These are phyloP conservation scores for Pandemis corylana DNA, from an alignment of 2,888 invertebrate genomes.

Conservation along the genomic window DNA sequence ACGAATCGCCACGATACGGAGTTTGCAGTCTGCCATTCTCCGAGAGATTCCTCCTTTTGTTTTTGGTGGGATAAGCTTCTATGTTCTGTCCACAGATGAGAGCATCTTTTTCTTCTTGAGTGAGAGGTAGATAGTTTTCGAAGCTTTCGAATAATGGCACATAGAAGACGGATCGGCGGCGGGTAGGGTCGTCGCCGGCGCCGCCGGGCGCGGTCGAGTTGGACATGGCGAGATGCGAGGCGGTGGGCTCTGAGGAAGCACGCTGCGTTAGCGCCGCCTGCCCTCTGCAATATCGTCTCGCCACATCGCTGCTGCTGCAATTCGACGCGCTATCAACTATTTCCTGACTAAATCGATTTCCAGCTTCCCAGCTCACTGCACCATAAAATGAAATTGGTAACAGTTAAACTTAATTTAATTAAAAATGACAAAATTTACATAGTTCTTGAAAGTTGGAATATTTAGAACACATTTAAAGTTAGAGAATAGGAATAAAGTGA, in stretches of 20 bases:
- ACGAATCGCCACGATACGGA: constrained; percentile 68
- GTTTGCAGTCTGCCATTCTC: constrained; percentile 64
- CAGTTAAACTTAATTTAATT: background rate
- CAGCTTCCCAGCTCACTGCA: constrained; percentile 61
- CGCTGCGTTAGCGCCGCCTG: constrained; percentile 69
- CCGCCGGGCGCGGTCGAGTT: constrained; percentile 68
- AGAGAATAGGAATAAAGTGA: background rate
- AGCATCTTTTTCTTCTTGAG: constrained; percentile 78
- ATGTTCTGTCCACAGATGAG: constrained; percentile 69
- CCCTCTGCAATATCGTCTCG: constrained; percentile 62
- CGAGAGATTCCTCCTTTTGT: constrained; percentile 67
- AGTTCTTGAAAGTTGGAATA: constrained; percentile 58
- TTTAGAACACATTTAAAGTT: constrained; percentile 39
- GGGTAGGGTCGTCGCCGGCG: constrained; percentile 63
- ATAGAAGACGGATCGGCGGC: constrained; percentile 90
- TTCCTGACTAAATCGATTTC: constrained; percentile 59
- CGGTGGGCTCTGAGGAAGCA: constrained; percentile 62
- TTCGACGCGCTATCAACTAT: constrained; percentile 68
- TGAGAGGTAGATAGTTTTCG: constrained; percentile 84
- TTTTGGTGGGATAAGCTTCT: constrained; percentile 58
- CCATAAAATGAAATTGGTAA: constrained; percentile 50
- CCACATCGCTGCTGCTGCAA: constrained; percentile 67
- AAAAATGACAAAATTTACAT: background rate
- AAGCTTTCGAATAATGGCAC: constrained; percentile 88
- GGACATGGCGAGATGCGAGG: constrained; percentile 67